Percentiles rank a stretch among this genome's conserved stretches.
These are phyloP conservation scores for Itoplectis maculator DNA, from an alignment of 2,888 invertebrate genomes.

Conservation along the genomic window DNA sequence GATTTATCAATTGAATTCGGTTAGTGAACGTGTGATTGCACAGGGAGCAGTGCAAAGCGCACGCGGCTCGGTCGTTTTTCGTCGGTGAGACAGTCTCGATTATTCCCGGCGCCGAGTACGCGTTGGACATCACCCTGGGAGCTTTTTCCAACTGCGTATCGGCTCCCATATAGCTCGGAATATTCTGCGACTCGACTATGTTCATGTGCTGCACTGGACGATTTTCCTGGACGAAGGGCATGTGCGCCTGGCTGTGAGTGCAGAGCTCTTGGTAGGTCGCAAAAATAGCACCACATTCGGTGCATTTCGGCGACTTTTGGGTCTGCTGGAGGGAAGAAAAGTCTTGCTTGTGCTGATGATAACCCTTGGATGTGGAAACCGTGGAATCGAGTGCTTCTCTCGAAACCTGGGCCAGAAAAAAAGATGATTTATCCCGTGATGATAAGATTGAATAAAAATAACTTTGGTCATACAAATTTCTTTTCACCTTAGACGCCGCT, in stretches of 20 bases:
- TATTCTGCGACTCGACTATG: slow-evolving; percentile 79
- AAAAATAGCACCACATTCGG: slow-evolving; percentile 78
- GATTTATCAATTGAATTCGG: slow-evolving; percentile 78
- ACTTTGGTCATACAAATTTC: not conserved
- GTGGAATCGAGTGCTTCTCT: slow-evolving; percentile 75
- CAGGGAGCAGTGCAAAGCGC: slow-evolving; percentile 80
- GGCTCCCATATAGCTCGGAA: slow-evolving; percentile 49
- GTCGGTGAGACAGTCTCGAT: slow-evolving; percentile 45
- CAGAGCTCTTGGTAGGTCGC: slow-evolving; percentile 79
- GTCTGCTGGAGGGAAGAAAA: slow-evolving; percentile 75
- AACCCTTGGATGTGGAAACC: slow-evolving; percentile 76
- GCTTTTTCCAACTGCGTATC: slow-evolving; percentile 64
- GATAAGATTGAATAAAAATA: no score
- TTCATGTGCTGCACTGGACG: slow-evolving; percentile 79
- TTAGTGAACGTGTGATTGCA: slow-evolving; percentile 80
- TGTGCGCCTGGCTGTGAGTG: slow-evolving; percentile 76
- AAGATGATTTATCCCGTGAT: no score
- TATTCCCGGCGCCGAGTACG: slow-evolving; percentile 62
- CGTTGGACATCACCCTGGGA: slow-evolving; percentile 10
- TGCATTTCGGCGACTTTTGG: slow-evolving; percentile 77
- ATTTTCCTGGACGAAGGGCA: slow-evolving; percentile 77
- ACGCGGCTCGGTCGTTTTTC: slow-evolving; percentile 75
- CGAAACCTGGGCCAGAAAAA: slow-evolving; percentile 74
- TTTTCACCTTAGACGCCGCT: slow-evolving; percentile 80
- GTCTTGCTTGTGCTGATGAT: slow-evolving; percentile 77